A percentile compares a stretch with the other conserved stretches of the same genome.
Evolutionary conservation across 2,113 vertebrate species (phyloP).

Genomic region (Catharus bicknelli): DNA sequence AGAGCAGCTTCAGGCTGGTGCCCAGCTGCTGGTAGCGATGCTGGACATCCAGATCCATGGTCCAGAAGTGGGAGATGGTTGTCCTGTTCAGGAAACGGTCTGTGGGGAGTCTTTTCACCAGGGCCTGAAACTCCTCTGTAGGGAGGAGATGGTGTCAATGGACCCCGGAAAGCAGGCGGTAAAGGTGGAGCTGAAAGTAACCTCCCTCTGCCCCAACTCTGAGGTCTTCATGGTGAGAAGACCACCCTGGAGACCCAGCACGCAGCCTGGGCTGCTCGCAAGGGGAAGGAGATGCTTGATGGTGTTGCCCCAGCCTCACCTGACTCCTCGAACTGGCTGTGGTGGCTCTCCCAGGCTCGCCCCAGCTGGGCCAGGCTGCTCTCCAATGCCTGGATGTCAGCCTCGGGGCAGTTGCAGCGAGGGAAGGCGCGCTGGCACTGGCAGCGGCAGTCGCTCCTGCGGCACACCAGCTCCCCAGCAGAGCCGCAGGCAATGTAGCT

Average conservation of each 20-base stretch:
- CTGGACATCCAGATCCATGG: constrained; percentile 82
- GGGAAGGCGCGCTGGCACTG: constrained; percentile 85
- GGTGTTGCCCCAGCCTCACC: constrained; percentile 71
- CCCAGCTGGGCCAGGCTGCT: constrained; percentile 87
- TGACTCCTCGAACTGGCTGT: constrained; percentile 91
- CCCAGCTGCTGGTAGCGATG: constrained; percentile 90
- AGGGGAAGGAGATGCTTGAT: neutral
- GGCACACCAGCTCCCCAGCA: constrained; percentile 90
- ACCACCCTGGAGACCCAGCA: neutral
- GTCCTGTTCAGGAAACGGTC: constrained; percentile 92
- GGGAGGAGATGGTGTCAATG: accelerated
- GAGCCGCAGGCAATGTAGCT: constrained; percentile 96
- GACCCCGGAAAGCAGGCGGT: accelerated
- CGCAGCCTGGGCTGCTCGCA: neutral
- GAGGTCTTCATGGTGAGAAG: neutral
- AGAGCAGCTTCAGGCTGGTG: constrained; percentile 80
- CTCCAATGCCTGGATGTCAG: constrained; percentile 92
- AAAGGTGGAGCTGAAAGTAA: neutral
- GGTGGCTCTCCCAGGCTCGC: constrained; percentile 82
- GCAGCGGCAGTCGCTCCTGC: constrained; percentile 92
- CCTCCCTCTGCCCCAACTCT: accelerated
- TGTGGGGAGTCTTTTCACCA: constrained; percentile 86
- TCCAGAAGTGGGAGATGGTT: constrained; percentile 89
- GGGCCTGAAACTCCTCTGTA: constrained; percentile 90
- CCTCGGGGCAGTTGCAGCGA: constrained; percentile 92